phyloP scores from a whole-genome alignment of 1,140 invertebrate genomes.

The Brachionus angularis region DNA sequence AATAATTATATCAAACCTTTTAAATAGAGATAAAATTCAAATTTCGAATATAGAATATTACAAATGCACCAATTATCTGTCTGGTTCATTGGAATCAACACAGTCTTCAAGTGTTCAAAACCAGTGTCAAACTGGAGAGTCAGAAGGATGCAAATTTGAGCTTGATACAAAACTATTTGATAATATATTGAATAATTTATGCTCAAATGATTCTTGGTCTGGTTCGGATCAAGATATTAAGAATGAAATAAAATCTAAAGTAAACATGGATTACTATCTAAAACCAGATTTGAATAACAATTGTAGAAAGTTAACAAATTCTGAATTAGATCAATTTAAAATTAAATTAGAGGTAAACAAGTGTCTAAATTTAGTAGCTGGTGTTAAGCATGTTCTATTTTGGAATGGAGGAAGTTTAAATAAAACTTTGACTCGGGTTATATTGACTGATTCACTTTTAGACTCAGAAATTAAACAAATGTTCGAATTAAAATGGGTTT shows the following conservation, averaged over 20 bases:
- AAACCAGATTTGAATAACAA: neutral
- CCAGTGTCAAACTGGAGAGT: too few relatives aligned
- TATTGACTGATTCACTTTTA: neutral
- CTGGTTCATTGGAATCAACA: too few relatives aligned
- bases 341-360: neutral
- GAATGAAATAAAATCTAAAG: neutral
- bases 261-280: constrained; percentile 18
- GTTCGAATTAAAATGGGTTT: constrained; percentile 36
- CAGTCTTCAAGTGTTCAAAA: too few relatives aligned
- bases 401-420: constrained; percentile 1
- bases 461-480: constrained; percentile 6
- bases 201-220: neutral
- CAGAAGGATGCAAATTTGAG: too few relatives aligned
- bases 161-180: neutral
- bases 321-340: neutral
- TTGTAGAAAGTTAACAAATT: neutral
- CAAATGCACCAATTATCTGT: too few relatives aligned
- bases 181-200: neutral
- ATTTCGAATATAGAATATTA: too few relatives aligned
- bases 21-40: too few relatives aligned
- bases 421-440: constrained; percentile 17
- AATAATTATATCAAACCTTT: too few relatives aligned
- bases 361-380: neutral
- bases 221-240: neutral
- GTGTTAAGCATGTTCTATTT: constrained; percentile 18